Conservation (phyloP, 2,888 invertebrate genomes). For the Hermodice carunculata region DNA sequence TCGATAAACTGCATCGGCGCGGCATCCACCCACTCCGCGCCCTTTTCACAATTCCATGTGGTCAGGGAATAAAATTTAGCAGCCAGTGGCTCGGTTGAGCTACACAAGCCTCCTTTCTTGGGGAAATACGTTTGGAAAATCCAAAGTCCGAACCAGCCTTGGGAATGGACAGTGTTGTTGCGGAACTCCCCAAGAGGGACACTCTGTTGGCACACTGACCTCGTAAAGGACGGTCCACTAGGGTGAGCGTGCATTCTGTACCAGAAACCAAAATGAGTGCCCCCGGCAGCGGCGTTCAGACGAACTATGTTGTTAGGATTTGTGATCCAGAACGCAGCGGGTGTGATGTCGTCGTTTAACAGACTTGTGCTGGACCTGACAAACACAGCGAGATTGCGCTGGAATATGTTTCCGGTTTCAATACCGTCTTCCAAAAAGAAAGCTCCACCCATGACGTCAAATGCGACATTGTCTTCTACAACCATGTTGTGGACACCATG, state of each 20-base stretch:
- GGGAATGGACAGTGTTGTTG: conserved; percentile 47
- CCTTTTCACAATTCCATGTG: conserved; percentile 48
- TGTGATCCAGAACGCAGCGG: conserved; percentile 45
- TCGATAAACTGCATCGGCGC: conserved; percentile 41
- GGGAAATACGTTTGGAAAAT: conserved; percentile 41
- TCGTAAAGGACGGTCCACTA: conserved; percentile 40
- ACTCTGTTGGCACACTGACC: conserved; percentile 34
- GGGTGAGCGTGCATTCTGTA: conserved; percentile 44
- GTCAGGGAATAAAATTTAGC: conserved; percentile 38
- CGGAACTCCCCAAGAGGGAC: conserved; percentile 43
- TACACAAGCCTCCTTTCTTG: conserved; percentile 27
- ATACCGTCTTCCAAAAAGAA: conserved; percentile 47
- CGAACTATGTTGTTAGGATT: conserved; percentile 44
- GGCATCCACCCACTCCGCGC: conserved; percentile 44
- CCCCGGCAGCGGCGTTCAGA: conserved; percentile 44
- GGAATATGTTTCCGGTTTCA: conserved; percentile 36
- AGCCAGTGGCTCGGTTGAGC: conserved; percentile 3
- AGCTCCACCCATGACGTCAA: conserved; percentile 46
- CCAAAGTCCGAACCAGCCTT: conserved; percentile 51
- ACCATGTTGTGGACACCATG: conserved; percentile 36
- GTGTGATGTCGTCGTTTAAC: conserved; percentile 48
- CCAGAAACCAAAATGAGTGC: conserved; percentile 51
- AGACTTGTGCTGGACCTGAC: conserved; percentile 38
- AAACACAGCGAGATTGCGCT: conserved; percentile 40
- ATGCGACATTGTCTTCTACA: conserved; percentile 37